phyloP scores from a whole-genome alignment of 37 sponge, comb jelly and placozoan species.

The Dysidea cf. avara region DNA sequence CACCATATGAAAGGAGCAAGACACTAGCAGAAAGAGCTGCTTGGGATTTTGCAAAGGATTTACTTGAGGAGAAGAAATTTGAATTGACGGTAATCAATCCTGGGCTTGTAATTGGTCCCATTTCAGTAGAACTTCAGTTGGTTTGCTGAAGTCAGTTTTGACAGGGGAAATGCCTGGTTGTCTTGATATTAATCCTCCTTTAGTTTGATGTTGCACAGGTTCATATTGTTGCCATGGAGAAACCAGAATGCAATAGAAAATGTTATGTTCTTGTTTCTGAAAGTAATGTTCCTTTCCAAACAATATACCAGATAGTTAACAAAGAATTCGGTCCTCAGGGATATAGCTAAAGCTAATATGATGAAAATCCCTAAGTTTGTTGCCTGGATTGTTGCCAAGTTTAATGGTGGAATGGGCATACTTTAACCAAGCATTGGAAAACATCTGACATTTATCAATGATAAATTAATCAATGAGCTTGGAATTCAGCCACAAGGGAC shows the following conservation, averaged over 20 bases:
- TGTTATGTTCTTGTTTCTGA: conserved; percentile 29
- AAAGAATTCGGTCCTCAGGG: conserved; percentile 80
- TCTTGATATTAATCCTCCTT: conserved; percentile 41
- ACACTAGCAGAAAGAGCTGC: conserved; percentile 79
- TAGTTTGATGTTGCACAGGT: conserved; percentile 81
- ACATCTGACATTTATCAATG: conserved; percentile 22
- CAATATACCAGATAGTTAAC: conserved; percentile 48
- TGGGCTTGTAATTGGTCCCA: conserved; percentile 68
- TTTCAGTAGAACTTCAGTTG: conserved; percentile 28
- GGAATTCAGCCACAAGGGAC: conserved; percentile 55
- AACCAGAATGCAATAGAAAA: conserved; percentile 64
- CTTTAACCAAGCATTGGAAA: conserved; percentile 43
- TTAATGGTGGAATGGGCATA: conserved; percentile 10
- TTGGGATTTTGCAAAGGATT: conserved; percentile 74
- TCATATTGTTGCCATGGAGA: conserved; percentile 82
- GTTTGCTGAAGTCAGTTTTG: conserved; percentile 31
- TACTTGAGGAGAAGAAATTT: conserved; percentile 63
- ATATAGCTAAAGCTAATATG: conserved; percentile 48
- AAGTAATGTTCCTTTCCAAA: conserved; percentile 32
- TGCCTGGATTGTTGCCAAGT: conserved; percentile 27
- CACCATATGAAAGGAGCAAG: conserved; percentile 82
- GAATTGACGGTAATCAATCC: conserved; percentile 84
- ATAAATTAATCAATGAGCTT: conserved; percentile 58
- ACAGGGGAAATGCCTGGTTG: conserved; percentile 47
- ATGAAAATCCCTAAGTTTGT: conserved; percentile 42